These are phyloP conservation scores for Rhingia campestris DNA, from an alignment of 2,888 invertebrate genomes.

Conservation along the genomic window DNA sequence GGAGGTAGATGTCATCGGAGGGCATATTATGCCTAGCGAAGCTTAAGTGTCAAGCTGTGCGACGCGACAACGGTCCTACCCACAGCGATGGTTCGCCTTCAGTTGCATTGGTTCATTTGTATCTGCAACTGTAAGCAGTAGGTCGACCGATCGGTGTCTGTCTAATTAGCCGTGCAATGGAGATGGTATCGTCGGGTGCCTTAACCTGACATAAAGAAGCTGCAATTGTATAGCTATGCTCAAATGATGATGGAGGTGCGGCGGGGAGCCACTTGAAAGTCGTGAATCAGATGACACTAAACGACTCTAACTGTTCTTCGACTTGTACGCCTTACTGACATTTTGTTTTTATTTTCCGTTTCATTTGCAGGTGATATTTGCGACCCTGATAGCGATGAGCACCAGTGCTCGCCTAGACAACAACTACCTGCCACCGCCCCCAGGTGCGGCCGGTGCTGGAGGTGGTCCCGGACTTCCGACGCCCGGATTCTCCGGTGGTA, in stretches of 20 bases:
- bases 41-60: conserved; percentile 63
- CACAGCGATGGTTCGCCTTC: conserved; percentile 22
- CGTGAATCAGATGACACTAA: conserved; percentile 70
- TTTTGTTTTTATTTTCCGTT: conserved; percentile 70
- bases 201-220: conserved; percentile 52
- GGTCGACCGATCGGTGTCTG: conserved; percentile 66
- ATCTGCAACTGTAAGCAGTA: conserved; percentile 42
- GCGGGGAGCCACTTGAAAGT: conserved; percentile 46
- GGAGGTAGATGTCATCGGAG: conserved; percentile 50
- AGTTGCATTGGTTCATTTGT: conserved; percentile 36
- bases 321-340: conserved; percentile 35
- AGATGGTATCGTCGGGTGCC: conserved; percentile 50
- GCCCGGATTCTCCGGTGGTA: conserved; percentile 81
- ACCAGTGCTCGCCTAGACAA: conserved; percentile 84
- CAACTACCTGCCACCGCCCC: conserved; percentile 85
- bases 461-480: conserved; percentile 82
- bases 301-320: conserved; percentile 45
- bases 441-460: conserved; percentile 82
- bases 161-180: conserved; percentile 72
- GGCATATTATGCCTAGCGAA: conserved; percentile 45
- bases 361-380: conserved; percentile 83
- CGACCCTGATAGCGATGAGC: conserved; percentile 82
- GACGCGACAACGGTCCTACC: conserved; percentile 50
- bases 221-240: conserved; percentile 10
- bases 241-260: background rate